Evolutionary conservation across 1,140 invertebrate species (phyloP), one percentile per base, ranked within the genome.

Genomic region (Phymorhynchus buccinoides): DNA sequence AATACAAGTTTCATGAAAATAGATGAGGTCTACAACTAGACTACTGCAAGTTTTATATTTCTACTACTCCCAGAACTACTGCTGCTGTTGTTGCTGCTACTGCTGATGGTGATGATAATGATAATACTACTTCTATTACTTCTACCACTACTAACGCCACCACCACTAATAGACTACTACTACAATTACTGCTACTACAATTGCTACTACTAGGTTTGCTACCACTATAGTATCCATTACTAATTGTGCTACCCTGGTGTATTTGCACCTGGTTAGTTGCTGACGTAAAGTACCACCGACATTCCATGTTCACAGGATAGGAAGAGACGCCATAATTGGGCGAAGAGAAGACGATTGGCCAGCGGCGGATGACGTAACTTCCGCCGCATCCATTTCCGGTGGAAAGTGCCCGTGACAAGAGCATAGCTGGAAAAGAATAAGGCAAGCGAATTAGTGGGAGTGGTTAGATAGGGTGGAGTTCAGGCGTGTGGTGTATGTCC

Each of bases 381-480:
- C 78, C 78, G 78, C 78, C 78, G 42, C 78, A 80, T 75, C 32
- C 73, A 75, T 41, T 41, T 75, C 37, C 73, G 37, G 73, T 41
- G 37, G 73, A 41, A 2, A 41, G 32, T 37, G 37, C 73, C 16
- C 6, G 1, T 0, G 37, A 41, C 18, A 6, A 3, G 9, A 41
- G 27, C 14, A 41, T 3, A 41, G 37, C 73, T 75, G 30, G 27
- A 75, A 41, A 12, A 41, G 27, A 41, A 1, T 22, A 22, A 75
- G 27, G 3, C 16, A 41, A 41, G 30, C 27, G 18, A 75, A 7
- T 22, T 2, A 75, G 27, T 6, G 0, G 16, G n/a, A 6, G 18
- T 62, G 22, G 4, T 18, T 62, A 48, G 18, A 62, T 22, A 27
- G 56, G 6, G 22, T 22, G 22, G 56, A 6, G 4, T 62, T 3